These are phyloP conservation scores for Panonychus citri DNA, from an alignment of 1,140 invertebrate genomes.

Conservation along the genomic window DNA sequence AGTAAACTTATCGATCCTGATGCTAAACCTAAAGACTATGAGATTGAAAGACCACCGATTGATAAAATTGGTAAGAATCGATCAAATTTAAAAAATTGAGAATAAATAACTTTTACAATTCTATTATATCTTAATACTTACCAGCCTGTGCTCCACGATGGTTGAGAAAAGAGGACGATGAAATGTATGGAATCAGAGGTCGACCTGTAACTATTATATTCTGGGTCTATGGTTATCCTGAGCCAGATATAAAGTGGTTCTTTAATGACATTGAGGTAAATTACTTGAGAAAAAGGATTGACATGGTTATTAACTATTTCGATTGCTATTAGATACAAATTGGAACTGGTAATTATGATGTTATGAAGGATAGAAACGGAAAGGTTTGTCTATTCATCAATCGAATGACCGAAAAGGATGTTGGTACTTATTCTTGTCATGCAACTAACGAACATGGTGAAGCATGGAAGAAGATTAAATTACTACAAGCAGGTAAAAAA, in stretches of 20 bases:
- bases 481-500: slow-evolving; percentile 48
- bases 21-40: slow-evolving; percentile 45
- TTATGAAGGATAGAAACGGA: slow-evolving; percentile 63
- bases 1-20: slow-evolving; percentile 40
- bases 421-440: slow-evolving; percentile 76
- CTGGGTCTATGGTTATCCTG: slow-evolving; percentile 40
- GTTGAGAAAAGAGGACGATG: slow-evolving; percentile 54
- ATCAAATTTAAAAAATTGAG: background rate
- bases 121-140: background rate
- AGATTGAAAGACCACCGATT: slow-evolving; percentile 57
- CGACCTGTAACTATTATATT: slow-evolving; percentile 65
- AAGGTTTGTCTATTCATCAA: slow-evolving; percentile 44
- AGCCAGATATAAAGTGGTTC: slow-evolving; percentile 15
- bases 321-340: slow-evolving; percentile 22
- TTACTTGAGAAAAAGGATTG: slow-evolving; percentile 41
- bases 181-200: slow-evolving; percentile 63
- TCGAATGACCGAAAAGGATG: slow-evolving; percentile 60
- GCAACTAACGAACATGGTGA: slow-evolving; percentile 79
- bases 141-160: slow-evolving; percentile 31
- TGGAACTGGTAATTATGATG: slow-evolving; percentile 37
- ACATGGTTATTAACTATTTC: background rate
- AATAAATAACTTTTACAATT: background rate
- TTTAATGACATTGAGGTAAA: slow-evolving; percentile 31
- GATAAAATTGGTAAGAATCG: slow-evolving; percentile 35
- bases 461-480: slow-evolving; percentile 45